phyloP scores from a whole-genome alignment of 2,113 vertebrate species.

The Leptodactylus fuscus region DNA sequence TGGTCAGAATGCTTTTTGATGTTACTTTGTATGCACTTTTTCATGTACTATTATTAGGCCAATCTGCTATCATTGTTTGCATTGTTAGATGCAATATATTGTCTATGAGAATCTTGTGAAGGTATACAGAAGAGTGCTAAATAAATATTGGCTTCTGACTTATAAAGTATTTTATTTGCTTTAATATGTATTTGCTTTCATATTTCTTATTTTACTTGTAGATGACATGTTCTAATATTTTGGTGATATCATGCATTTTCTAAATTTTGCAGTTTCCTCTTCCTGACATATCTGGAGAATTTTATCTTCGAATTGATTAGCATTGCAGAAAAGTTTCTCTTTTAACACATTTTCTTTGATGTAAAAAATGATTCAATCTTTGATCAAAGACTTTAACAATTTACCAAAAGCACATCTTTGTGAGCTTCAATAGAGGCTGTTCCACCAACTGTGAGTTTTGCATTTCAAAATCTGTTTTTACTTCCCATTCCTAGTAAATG shows the following conservation, averaged over 20 bases:
- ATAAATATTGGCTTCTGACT: too few relatives aligned
- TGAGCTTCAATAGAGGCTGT: slow-evolving; percentile 24
- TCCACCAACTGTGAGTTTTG: not conserved
- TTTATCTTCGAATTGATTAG: slow-evolving; percentile 38
- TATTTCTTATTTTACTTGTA: not conserved
- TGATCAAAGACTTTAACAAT: slow-evolving; percentile 51
- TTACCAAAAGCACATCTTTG: slow-evolving; percentile 48
- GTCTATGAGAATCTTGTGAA: too few relatives aligned
- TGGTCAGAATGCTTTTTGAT: too few relatives aligned
- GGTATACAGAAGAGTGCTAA: too few relatives aligned
- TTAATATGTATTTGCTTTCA: too few relatives aligned
- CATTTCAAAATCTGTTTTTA: slow-evolving; percentile 33
- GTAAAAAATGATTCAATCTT: slow-evolving; percentile 51
- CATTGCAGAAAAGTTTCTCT: slow-evolving; percentile 44
- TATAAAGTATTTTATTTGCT: too few relatives aligned
- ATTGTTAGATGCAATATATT: too few relatives aligned
- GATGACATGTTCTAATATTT: not conserved
- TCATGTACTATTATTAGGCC: too few relatives aligned
- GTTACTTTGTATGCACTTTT: too few relatives aligned
- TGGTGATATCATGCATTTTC: not conserved
- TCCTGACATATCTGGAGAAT: slow-evolving; percentile 11
- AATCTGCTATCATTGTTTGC: too few relatives aligned
- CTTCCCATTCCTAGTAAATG: not conserved
- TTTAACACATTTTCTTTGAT: slow-evolving; percentile 51
- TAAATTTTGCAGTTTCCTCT: slow-evolving; percentile 8